Base-by-base conservation (phyloP, 2,888 invertebrate genomes). In the Drosophila emarginata region DNA sequence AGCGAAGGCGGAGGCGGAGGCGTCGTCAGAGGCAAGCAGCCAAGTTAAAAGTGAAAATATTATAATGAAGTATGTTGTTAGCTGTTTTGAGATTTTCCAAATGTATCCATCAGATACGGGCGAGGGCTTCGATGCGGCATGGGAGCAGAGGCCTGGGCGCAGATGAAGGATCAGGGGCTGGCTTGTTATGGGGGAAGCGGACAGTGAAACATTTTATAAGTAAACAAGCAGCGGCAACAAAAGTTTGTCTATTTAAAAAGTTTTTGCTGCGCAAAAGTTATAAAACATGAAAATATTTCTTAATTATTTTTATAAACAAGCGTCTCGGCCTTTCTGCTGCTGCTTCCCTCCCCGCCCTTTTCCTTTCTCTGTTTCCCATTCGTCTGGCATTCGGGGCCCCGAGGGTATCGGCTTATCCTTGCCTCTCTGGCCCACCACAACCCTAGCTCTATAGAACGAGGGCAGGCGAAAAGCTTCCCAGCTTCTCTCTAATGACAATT, bases 271-370 rank as follows among this genome's bases (percentile, higher is more conserved):
- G 72, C 78, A 65, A 76, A 87, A 87, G 80, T 87, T 86, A 80
- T 84, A 82, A 82, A 87, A 87, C 86, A 87, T 87, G 82, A 87
- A 87, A 87, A 86, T 86, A 87, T 87, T 87, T 87, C 87, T 86
- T 87, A 87, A 87, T 87, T 87, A 87, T 85, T 87, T 87, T 87
- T 86, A 86, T 79, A 87, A 87, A 87, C 84, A 84, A 79, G 72
- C 79, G 72, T 37, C 77, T 26, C 54, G 45, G 45, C 45, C 45
- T 45, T 21, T 65, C 69, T 40, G 56, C 11, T 21, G 18, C 5
- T 39, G 2, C 39, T 26, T 14, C 12, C 50, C n/a, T 32, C 28
- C 53, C 58, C 66, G 4, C 11, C 40, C 3, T 18, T 26, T 6
- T 26, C 14, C 14, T 18, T 7, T 0, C 18, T 18, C 40, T 18